Conservation (phyloP, 2,888 invertebrate genomes). For the Stramonita haemastoma region DNA sequence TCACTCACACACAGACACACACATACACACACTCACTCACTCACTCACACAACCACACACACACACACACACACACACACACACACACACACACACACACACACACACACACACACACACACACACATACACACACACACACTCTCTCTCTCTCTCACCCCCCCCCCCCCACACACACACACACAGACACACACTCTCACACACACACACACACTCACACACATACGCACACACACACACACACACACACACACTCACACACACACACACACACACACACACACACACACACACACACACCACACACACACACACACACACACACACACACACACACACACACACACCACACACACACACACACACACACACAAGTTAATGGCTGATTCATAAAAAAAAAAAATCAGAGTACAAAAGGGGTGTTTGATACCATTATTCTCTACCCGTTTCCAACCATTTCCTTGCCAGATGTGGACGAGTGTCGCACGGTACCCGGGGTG, state of each 20-base stretch:
- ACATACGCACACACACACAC: not conserved
- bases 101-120: not conserved
- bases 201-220: not conserved
- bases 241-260: not conserved
- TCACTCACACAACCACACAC: not conserved
- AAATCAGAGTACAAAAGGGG: too few species aligned
- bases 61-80: not conserved
- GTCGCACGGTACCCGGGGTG: slow-evolving; percentile 80
- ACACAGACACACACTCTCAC: not conserved
- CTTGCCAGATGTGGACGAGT: slow-evolving; percentile 87
- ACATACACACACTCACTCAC: not conserved
- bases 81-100: not conserved
- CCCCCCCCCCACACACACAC: not conserved
- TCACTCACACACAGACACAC: not conserved
- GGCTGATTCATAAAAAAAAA: too few species aligned
- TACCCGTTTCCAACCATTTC: too few species aligned
- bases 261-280: not conserved
- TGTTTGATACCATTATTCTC: too few species aligned
- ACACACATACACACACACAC: not conserved
- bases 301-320: not conserved
- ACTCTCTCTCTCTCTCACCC: not conserved
- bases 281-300: not conserved
- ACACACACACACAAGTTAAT: too few species aligned
- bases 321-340: not conserved
- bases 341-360: not conserved